phyloP scores from a whole-genome alignment of 2,113 vertebrate genomes.

The Corythornis madagascariensis region DNA sequence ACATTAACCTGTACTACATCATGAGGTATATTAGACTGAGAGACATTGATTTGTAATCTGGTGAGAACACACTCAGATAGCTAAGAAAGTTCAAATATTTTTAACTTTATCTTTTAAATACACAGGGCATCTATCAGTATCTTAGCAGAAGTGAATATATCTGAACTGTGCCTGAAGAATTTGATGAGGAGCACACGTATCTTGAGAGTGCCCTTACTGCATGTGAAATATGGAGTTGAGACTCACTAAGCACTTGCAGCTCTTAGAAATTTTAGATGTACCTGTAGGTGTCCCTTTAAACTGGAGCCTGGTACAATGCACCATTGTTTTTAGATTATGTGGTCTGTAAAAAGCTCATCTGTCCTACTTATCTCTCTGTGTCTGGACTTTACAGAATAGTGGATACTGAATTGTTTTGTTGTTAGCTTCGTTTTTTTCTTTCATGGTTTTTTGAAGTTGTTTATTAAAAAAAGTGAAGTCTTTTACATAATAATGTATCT shows the following conservation, averaged over 20 bases:
- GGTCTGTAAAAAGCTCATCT: not conserved
- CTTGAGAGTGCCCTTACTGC: not conserved
- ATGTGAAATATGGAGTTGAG: not conserved
- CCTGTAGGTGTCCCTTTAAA: not conserved
- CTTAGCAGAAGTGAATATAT: not conserved
- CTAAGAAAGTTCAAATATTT: not conserved
- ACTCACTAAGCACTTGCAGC: not conserved
- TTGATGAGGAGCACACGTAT: not conserved
- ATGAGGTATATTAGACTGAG: not conserved
- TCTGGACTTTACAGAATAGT: not conserved
- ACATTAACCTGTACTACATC: not conserved
- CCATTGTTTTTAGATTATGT: not conserved
- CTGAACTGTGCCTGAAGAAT: not conserved
- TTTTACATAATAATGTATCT: not conserved
- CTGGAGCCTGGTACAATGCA: not conserved
- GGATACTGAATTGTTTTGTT: not conserved
- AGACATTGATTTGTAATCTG: not conserved
- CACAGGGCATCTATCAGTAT: too few species aligned
- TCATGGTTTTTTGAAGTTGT: not conserved
- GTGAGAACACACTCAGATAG: not conserved
- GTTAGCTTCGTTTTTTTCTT: not conserved
- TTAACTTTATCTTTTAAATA: not conserved
- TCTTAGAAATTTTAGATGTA: not conserved
- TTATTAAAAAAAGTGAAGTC: not conserved
- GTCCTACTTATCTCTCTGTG: not conserved